Evolutionary conservation across 1,140 invertebrate genomes (phyloP).

Genomic region (Brachionus rotundiformis): DNA sequence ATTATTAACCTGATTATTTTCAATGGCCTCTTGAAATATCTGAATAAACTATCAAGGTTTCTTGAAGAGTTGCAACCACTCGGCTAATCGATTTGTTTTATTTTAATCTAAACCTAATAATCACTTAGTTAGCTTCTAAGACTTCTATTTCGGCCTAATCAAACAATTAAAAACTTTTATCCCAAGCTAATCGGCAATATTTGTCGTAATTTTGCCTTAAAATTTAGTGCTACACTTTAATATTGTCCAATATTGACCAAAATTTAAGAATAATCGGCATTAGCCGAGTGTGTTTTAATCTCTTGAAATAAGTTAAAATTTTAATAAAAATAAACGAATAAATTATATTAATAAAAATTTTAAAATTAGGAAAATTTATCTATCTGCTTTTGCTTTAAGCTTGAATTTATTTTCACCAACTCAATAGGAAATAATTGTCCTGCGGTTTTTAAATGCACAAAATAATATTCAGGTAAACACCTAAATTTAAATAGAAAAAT

Average conservation of each 20-base stretch:
- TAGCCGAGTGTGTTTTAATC: no score
- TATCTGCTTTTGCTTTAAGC: no score
- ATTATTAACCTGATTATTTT: slow-evolving; percentile 30
- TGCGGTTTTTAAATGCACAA: no score
- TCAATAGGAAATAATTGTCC: background rate
- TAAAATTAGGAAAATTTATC: no score
- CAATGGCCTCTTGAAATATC: background rate
- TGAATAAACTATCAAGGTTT: slow-evolving; percentile 34
- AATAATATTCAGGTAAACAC: no score
- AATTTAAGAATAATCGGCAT: no score
- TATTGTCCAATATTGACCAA: no score
- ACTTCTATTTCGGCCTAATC: background rate
- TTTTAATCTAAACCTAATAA: slow-evolving; percentile 11
- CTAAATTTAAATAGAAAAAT: no score
- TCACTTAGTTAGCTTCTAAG: background rate
- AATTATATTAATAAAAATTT: no score
- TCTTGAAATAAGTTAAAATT: no score
- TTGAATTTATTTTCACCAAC: background rate
- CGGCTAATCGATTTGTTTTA: slow-evolving; percentile 21
- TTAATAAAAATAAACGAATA: background rate
- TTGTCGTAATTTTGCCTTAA: background rate
- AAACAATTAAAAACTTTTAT: background rate
- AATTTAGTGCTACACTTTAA: background rate
- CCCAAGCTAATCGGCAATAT: background rate
- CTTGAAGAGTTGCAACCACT: background rate